These are phyloP conservation scores for Centropus bengalensis DNA, from an alignment of 2,113 vertebrate genomes.

Conservation along the genomic window DNA sequence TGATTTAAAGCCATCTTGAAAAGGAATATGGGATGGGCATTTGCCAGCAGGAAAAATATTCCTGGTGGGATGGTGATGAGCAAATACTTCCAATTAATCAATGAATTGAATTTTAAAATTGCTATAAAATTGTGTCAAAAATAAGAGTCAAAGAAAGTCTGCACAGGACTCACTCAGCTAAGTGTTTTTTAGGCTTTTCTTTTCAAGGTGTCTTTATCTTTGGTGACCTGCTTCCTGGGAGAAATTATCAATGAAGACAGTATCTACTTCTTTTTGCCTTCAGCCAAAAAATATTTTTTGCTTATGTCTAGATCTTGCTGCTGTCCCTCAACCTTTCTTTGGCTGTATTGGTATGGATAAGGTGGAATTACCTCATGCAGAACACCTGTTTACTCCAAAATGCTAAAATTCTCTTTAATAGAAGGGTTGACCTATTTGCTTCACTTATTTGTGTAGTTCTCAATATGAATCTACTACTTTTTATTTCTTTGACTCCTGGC, in stretches of 20 bases:
- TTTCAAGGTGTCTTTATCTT: not conserved
- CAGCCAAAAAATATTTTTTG: not conserved
- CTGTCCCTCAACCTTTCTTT: not conserved
- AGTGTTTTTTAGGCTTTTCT: not conserved
- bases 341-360: not conserved
- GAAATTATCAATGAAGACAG: not conserved
- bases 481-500: conserved; percentile 16
- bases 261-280: not conserved
- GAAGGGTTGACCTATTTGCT: not conserved
- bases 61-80: not conserved
- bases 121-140: not conserved
- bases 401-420: conserved; percentile 21
- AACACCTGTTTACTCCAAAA: not conserved
- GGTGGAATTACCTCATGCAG: not conserved
- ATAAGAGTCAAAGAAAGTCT: not conserved
- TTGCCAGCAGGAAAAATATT: not conserved
- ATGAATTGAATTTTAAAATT: not conserved
- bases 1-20: not conserved
- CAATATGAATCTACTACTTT: not conserved
- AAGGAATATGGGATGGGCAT: not conserved
- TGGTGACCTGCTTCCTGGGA: not conserved
- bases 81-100: not conserved
- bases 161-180: not conserved
- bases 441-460: conserved; percentile 20
- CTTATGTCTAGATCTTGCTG: not conserved